Evolutionary conservation across 2,888 invertebrate species (phyloP), one percentile per base, ranked within the genome.

Genomic region (Ectemnius cavifrons): DNA sequence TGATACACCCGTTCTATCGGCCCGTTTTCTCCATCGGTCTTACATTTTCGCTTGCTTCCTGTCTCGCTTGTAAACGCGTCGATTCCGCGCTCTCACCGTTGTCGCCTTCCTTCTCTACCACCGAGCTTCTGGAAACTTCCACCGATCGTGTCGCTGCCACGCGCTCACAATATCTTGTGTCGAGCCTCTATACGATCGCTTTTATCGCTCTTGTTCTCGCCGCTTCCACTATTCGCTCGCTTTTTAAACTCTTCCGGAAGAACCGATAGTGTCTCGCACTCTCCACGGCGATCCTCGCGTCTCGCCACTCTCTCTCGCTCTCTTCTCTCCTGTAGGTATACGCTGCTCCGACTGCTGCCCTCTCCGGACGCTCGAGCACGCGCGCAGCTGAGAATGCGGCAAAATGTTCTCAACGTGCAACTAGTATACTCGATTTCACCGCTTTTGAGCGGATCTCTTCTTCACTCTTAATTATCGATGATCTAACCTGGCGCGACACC

Each of bases 111-210:
- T 59, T 60, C 46, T 67, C 67, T 70, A 78, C 66, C 74, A 72
- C 77, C 69, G 52, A 63, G 76, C 77, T 82, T 85, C 85, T 88
- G 88, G 90, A 89, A 89, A 88, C 81, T 89, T 89, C 90, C 90
- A 86, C 78, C 81, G 63, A 59, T 62, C 61, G 65, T 63, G 68
- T 16, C 16, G 28, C n/a, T 27, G 16, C 1, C 67, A 63, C 56
- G 62, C 67, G 52, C 16, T 52, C 52, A 13, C 49, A 14, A 52
- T 52, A 16, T 2, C 52, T 52, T 13, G 16, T 52, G 37, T n/a
- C n/a, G 52, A 11, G 13, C 4, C 52, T 52, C 4, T 11, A 11
- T n/a, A n/a, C n/a, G 28, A 37, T 8, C 4, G 16, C 52, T 4
- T 16, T 14, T 16, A 14, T 13, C 52, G 52, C 5, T 16, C 52